phyloP scores from a whole-genome alignment of 1,140 invertebrate genomes.

The Drosophila cardini region DNA sequence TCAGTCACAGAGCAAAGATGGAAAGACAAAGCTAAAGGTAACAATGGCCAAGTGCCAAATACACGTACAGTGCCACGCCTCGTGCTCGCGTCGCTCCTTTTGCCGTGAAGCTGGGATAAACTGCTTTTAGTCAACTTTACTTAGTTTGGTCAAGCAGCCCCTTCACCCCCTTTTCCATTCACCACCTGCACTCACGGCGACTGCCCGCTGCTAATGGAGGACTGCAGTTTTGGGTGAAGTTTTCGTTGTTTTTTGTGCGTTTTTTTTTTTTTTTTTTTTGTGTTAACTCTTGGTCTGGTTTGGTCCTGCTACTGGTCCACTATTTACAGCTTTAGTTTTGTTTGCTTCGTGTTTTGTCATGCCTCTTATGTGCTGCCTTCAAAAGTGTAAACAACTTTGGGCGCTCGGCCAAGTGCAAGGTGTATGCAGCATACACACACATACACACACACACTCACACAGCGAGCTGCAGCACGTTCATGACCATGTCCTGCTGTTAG shows the following conservation, averaged over 20 bases:
- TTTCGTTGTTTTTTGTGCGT: conserved; percentile 41
- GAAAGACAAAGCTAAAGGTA: conserved; percentile 70
- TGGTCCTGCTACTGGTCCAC: conserved; percentile 60
- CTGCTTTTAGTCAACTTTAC: conserved; percentile 82
- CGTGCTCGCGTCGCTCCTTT: neutral
- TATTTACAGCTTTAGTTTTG: conserved; percentile 82
- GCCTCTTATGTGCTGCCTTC: conserved; percentile 76
- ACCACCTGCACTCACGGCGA: conserved; percentile 3
- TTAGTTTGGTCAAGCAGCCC: conserved; percentile 69
- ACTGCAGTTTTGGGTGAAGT: conserved; percentile 45
- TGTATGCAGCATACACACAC: conserved; percentile 54
- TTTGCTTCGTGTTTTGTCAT: conserved; percentile 79
- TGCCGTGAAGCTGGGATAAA: conserved; percentile 52
- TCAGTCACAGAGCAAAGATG: conserved; percentile 59
- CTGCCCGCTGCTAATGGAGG: conserved; percentile 60
- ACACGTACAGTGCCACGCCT: conserved; percentile 55
- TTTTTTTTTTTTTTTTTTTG: conserved; percentile 63
- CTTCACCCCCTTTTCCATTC: too few relatives aligned
- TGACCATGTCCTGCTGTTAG: conserved; percentile 14
- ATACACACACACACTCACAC: conserved; percentile 20
- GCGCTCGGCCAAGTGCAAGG: conserved; percentile 75
- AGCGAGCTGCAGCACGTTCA: conserved; percentile 47
- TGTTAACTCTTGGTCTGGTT: conserved; percentile 17
- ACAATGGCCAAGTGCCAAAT: conserved; percentile 79
- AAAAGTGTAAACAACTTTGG: conserved; percentile 83